phyloP scores from a whole-genome alignment of 2,113 vertebrate species.

The Chaenocephalus aceratus region DNA sequence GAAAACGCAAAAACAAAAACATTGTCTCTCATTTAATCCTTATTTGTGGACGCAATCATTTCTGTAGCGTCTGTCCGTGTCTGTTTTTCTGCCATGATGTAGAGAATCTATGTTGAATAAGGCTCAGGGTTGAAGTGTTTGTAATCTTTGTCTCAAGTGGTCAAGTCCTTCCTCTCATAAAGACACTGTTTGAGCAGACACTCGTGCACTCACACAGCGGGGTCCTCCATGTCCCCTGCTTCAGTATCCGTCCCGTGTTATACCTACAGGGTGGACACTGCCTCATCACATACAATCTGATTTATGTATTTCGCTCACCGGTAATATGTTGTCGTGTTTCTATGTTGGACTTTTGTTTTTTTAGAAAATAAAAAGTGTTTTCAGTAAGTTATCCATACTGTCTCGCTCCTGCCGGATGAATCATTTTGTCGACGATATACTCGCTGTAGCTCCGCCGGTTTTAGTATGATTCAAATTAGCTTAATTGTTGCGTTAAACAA shows the following conservation, averaged over 20 bases:
- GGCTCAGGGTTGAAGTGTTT: slow-evolving; percentile 83
- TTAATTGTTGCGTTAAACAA: not conserved
- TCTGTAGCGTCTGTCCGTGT: slow-evolving; percentile 45
- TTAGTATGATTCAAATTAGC: not conserved
- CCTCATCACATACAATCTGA: slow-evolving; percentile 35
- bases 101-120: slow-evolving; percentile 75
- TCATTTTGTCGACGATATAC: not conserved
- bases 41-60: no score
- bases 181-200: slow-evolving; percentile 43
- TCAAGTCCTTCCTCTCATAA: slow-evolving; percentile 55
- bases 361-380: slow-evolving; percentile 72
- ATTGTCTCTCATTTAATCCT: no score
- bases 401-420: not conserved
- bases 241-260: slow-evolving; percentile 24
- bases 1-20: no score
- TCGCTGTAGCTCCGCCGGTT: not conserved
- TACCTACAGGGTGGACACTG: slow-evolving; percentile 35
- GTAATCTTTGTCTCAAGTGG: slow-evolving; percentile 64
- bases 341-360: slow-evolving; percentile 61
- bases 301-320: slow-evolving; percentile 49
- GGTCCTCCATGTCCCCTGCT: slow-evolving; percentile 20
- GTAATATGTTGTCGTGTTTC: slow-evolving; percentile 59
- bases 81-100: slow-evolving; percentile 56
- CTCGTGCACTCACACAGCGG: slow-evolving; percentile 40
- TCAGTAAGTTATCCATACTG: slow-evolving; percentile 37